Evolutionary conservation across 2,797 vertebrate species (phyloP), one percentile per base, ranked within the genome.

Genomic region (Tinamus major): DNA sequence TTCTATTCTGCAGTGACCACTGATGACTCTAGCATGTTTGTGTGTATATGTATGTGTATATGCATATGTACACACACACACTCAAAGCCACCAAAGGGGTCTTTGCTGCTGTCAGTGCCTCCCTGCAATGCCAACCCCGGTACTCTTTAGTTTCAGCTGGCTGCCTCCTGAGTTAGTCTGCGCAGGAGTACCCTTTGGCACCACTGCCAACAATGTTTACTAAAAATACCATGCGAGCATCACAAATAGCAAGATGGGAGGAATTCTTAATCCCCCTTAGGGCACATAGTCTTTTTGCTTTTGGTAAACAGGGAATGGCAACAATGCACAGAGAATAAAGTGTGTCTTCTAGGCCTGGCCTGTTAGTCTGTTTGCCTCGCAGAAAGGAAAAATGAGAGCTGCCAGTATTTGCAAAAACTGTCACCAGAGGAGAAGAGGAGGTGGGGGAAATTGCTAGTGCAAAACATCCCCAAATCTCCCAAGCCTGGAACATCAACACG

Each of bases 191-290:
- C 72, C 92, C 83, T 24, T 31, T 61, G 91, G 95, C 79, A 76
- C 67, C 76, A 70, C 71, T 19, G 6, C 74, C 87, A 87, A 77
- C 85, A 91, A 88, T 31, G 42, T 64, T 26, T 82, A 62, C 94
- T 96, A 94, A 96, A 92, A 96, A 95, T 91, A 96, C 49, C 87
- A 74, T 55, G 72, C 23, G 24, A 79, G 81, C 80, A 74, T 93
- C 93, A 91, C 65, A 95, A 95, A 96, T 93, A 91, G 90, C 89
- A 94, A 81, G 92, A 93, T 44, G 53, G 71, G 19, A 48, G 78
- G 59, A 80, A 76, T 74, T 80, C 67, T 82, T 62, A 94, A 84
- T 70, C 39, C 53, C 70, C 96, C 90, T 58, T 64, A 81, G 81
- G 90, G 89, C 67, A 82, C 2, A 2, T 0, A 69, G 19, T 27